Evolutionary conservation across 2,113 vertebrate genomes (phyloP), one percentile per base, ranked within the genome.

Genomic region (Labrus mixtus): DNA sequence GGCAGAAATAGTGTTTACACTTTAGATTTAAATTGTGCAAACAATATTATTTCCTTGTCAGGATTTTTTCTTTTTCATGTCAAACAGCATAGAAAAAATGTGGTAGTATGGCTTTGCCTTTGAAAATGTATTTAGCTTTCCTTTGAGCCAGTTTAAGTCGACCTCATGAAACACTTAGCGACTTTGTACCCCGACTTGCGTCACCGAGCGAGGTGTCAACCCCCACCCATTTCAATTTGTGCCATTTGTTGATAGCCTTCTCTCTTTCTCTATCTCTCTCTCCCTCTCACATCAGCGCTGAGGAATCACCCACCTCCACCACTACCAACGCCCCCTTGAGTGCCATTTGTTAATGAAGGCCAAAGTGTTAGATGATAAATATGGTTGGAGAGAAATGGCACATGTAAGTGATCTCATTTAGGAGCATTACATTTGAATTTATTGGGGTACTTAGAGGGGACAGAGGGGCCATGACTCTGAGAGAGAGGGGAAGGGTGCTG

Each of bases 261-360:
- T 19, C 66, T 75, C 51, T 81, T 43, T 69, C 67, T 66, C 37
- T 37, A 50, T 54, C 46, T 45, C 64, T 36, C 65, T 50, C 15
- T 22, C 68, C 67, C 41, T 69, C 76, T 63, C 2, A 33, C 17
- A 67, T 83, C 82, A 83, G 86, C 43, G 74, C 88, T 87, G 86
- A 92, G 86, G 78, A 90, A 94, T 93, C 84, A 72, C 83, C 73
- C 81, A 68, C 77, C 77, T 19, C 63, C 77, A 50, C 63, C 48
- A 45, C 48, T 51, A 55, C 78, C 71, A 73, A 84, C 71, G 39
- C 74, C 71, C 79, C 86, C 87, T 87, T 79, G 84, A 93, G 92
- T 91, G 91, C 91, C 91, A 93, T 94, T 95, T 93, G 91, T 93
- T 95, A 95, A 95, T 94, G 93, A 95, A 94, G 93, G 93, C 93